Conservation (phyloP, 2,888 invertebrate genomes). For the Lasioglossum villosulum region DNA sequence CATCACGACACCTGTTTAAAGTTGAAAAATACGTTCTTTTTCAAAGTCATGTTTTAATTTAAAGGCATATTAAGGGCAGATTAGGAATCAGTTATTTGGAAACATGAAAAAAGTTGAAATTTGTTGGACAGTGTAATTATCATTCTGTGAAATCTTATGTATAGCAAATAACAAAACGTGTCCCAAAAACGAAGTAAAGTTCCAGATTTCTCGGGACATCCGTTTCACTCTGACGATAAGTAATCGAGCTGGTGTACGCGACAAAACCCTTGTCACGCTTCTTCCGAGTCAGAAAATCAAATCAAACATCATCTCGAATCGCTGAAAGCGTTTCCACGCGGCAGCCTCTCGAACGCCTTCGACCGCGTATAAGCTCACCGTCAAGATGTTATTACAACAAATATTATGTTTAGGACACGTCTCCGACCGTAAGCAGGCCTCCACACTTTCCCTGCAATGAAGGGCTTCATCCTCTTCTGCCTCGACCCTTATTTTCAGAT, state of each 20-base stretch:
- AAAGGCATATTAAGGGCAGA: no score
- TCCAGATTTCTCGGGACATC: slow-evolving; percentile 33
- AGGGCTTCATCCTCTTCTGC: slow-evolving; percentile 9
- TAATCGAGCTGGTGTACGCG: slow-evolving; percentile 40
- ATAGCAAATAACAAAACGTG: no score
- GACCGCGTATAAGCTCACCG: slow-evolving; percentile 49
- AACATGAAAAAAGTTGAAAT: no score
- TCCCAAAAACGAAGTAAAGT: neutral
- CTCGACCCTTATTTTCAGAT: slow-evolving; percentile 17
- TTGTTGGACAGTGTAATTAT: no score
- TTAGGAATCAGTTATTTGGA: no score
- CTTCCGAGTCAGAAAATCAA: slow-evolving; percentile 68
- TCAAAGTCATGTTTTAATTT: no score
- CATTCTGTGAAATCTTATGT: no score
- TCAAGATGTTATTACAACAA: slow-evolving; percentile 72
- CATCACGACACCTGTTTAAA: no score
- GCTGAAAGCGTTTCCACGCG: slow-evolving; percentile 60
- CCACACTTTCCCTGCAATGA: slow-evolving; percentile 10
- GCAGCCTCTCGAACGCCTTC: slow-evolving; percentile 51
- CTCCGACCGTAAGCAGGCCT: slow-evolving; percentile 36
- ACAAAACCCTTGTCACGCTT: slow-evolving; percentile 66
- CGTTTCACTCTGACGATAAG: slow-evolving; percentile 21
- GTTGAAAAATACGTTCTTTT: no score
- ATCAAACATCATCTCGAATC: slow-evolving; percentile 64
- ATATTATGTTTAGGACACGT: slow-evolving; percentile 66